Evolutionary conservation across 2,888 invertebrate species (phyloP), one percentile per base, ranked within the genome.

Genomic region (Metallyticus violacea): DNA sequence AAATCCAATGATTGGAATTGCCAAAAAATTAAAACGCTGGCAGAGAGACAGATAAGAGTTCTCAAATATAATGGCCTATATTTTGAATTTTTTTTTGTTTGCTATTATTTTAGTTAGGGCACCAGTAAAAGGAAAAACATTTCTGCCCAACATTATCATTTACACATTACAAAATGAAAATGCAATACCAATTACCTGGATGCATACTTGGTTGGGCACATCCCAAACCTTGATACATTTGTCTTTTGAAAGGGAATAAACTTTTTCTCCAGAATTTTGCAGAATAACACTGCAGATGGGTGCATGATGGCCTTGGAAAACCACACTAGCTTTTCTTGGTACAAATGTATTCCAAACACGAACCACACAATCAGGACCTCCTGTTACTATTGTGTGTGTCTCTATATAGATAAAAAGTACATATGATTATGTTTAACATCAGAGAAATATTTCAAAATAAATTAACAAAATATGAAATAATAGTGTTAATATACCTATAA

Each of bases 271-370:
- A 25, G 91, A 91, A 88, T 95, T 93, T 92, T 96, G 96, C 86
- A 96, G 92, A 88, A 96, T 93, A 79, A 97, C 91, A 85, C 94
- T 93, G 26, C 93, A 93, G 88, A 97, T 93, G 15, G 95, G 94
- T 1, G 95, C 93, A 90, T 94, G 95, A 91, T 97, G 97, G 0
- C 97, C 97, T 79, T 93, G 92, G 76, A 97, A 92, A 22, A 94
- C 91, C 9, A 93, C 93, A 79, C 92, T 94, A 0, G 96, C 94
- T 90, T 95, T 94, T 84, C 92, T 92, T 1, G 96, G 94, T n/a
- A 96, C 94, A 90, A 96, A 96, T 0, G 96, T 94, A 91, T 96
- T 97, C 97, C 97, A 97, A 85, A 97, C 92, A 77, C 97, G 94
- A 29, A 96, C 93, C 85, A 93, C 90, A 89, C 95, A 95, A 91